A percentile compares a stretch with the other conserved stretches of the same genome.
phyloP scores from a whole-genome alignment of 2,113 vertebrate genomes.

The Mionectes macconnelli region DNA sequence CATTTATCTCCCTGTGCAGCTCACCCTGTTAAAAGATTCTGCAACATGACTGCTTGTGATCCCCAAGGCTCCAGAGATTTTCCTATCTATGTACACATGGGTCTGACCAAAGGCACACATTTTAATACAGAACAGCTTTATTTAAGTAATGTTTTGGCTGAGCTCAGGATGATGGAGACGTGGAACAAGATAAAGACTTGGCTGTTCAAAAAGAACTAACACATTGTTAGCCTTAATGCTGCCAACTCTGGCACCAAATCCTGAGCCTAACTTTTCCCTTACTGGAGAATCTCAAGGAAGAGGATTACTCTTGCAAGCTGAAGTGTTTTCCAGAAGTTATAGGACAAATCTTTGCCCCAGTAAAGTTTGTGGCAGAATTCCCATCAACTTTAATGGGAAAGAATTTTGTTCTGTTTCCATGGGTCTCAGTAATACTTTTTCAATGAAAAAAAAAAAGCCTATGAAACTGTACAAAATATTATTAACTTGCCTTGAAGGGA shows the following conservation, averaged over 20 bases:
- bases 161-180: not conserved
- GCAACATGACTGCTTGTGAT: not conserved
- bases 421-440: not conserved
- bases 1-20: not conserved
- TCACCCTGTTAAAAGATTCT: not conserved
- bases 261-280: not conserved
- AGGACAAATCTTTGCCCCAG: not conserved
- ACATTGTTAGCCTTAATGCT: not conserved
- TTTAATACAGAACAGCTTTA: not conserved
- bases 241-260: not conserved
- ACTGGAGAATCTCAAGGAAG: not conserved
- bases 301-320: not conserved
- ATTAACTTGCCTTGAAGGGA: not conserved
- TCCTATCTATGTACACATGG: not conserved
- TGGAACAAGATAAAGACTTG: not conserved
- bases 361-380: not conserved
- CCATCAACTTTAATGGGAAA: not conserved
- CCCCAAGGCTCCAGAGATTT: not conserved
- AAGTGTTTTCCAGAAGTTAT: not conserved
- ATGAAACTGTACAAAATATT: not conserved
- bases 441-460: not conserved
- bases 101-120: not conserved
- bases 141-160: not conserved
- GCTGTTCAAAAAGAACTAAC: not conserved
- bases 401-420: not conserved